phyloP scores from a whole-genome alignment of 2,113 vertebrate genomes.

The Brachyhypopomus occidentalis region DNA sequence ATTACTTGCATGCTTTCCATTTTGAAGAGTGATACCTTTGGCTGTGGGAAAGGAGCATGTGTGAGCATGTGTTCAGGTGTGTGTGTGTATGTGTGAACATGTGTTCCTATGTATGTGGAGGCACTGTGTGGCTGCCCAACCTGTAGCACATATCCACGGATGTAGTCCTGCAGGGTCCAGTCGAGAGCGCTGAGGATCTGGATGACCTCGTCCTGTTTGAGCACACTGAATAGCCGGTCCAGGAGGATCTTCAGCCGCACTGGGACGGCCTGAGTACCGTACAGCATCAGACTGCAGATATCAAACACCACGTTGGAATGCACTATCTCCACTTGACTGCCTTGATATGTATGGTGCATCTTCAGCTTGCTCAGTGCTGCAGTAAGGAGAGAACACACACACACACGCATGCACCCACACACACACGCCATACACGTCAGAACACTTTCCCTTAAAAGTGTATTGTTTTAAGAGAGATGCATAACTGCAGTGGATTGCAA shows the following conservation, averaged over 20 bases:
- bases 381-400: slow-evolving; percentile 40
- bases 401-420: background rate
- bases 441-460: too few species aligned
- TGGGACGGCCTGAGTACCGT: slow-evolving; percentile 93
- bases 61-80: background rate
- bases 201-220: slow-evolving; percentile 95
- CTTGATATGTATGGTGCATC: slow-evolving; percentile 86
- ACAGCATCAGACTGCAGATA: slow-evolving; percentile 97
- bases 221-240: slow-evolving; percentile 95
- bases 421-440: slow-evolving; percentile 22
- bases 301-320: slow-evolving; percentile 97
- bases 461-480: too few species aligned
- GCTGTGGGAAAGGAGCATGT: background rate
- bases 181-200: slow-evolving; percentile 94
- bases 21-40: too few species aligned
- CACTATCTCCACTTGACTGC: slow-evolving; percentile 96
- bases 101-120: background rate
- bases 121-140: slow-evolving; percentile 56
- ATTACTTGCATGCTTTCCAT: too few species aligned
- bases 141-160: slow-evolving; percentile 96
- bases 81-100: background rate
- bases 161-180: slow-evolving; percentile 97
- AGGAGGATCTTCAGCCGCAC: slow-evolving; percentile 96
- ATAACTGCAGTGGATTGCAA: too few species aligned
- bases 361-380: slow-evolving; percentile 94